These are phyloP conservation scores for Drosophila yooni DNA, from an alignment of 2,888 invertebrate species.

Conservation along the genomic window DNA sequence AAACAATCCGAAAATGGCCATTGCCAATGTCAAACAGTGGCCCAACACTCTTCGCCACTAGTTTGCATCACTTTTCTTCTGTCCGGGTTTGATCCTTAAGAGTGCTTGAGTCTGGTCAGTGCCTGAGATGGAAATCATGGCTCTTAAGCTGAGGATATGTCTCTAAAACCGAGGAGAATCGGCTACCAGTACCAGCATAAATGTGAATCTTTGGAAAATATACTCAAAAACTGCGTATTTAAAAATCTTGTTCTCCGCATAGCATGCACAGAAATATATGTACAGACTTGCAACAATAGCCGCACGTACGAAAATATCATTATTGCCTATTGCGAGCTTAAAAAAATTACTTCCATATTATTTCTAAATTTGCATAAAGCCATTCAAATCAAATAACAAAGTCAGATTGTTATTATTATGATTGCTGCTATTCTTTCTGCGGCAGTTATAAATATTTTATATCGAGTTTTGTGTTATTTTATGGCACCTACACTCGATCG, in stretches of 20 bases:
- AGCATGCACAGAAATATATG: neutral
- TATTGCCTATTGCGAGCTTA: neutral
- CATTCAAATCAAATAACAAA: neutral
- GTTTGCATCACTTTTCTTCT: neutral
- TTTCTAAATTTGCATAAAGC: neutral
- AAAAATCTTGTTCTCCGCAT: neutral
- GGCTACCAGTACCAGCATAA: neutral
- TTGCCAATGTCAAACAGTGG: slow-evolving; percentile 20
- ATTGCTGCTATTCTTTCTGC: neutral
- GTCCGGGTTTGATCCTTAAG: neutral
- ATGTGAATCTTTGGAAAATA: neutral
- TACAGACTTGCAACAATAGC: neutral
- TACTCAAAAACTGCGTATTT: neutral
- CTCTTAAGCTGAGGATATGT: neutral
- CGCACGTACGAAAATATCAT: neutral
- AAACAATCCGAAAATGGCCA: slow-evolving; percentile 11
- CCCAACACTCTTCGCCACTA: neutral
- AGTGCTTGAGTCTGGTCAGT: neutral
- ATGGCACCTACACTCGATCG: neutral
- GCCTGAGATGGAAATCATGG: too few species aligned
- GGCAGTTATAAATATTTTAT: neutral
- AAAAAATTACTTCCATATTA: neutral
- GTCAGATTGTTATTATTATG: neutral
- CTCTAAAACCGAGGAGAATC: neutral
- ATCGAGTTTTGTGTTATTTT: neutral